Conservation (phyloP, 2,888 invertebrate genomes). For the Pandemis corylana region DNA sequence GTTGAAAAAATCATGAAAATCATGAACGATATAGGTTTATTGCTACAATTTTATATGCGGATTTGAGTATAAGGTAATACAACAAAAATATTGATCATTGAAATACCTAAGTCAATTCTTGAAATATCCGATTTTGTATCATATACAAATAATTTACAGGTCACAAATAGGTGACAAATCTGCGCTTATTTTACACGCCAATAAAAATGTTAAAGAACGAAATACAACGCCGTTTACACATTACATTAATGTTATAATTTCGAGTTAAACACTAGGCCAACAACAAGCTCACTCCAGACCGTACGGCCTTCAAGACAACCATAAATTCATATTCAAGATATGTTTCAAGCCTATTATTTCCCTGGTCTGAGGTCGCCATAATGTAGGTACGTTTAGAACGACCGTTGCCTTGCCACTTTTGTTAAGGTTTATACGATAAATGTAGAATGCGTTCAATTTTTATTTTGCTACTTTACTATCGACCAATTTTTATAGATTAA, state of each 20-base stretch:
- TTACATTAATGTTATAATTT: conserved; percentile 2
- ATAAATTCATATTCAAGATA: conserved; percentile 37
- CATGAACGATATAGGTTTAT: background rate
- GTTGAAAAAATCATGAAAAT: background rate
- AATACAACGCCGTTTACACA: background rate
- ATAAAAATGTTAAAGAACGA: background rate
- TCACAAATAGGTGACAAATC: background rate
- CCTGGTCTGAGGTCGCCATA: background rate
- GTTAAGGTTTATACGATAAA: background rate
- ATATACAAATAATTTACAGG: background rate
- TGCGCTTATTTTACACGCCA: background rate
- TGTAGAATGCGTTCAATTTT: background rate
- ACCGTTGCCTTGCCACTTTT: background rate
- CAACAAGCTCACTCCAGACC: conserved; percentile 7
- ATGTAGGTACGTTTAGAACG: too few relatives aligned
- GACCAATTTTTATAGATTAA: too few relatives aligned
- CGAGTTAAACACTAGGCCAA: conserved; percentile 28
- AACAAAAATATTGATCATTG: background rate
- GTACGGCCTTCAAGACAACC: conserved; percentile 9
- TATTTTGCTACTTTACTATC: background rate
- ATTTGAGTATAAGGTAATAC: background rate
- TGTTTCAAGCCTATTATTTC: conserved; percentile 19
- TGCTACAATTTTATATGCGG: background rate
- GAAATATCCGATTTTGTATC: background rate
- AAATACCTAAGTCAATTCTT: background rate